phyloP scores from a whole-genome alignment of 2,113 vertebrate genomes.

The pig (Sus scrofa) region DNA sequence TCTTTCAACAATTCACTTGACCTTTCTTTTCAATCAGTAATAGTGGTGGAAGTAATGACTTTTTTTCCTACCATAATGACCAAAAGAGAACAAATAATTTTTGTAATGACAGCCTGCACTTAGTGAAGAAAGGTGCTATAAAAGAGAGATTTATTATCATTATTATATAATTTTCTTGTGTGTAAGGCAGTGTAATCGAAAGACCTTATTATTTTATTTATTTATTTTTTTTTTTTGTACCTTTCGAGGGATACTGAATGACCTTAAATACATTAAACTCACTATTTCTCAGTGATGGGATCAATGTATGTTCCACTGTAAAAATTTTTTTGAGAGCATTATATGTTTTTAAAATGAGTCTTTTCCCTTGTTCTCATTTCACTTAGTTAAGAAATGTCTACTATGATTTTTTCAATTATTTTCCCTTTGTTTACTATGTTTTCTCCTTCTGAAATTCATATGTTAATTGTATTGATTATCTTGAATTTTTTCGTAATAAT shows the following conservation, averaged over 20 bases:
- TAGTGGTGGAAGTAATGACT: conserved; percentile 58
- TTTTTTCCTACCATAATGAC: conserved; percentile 57
- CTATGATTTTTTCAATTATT: neutral
- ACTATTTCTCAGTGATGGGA: neutral
- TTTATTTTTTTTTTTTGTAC: conserved; percentile 17
- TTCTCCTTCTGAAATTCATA: neutral
- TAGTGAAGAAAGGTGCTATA: conserved; percentile 62
- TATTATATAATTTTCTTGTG: conserved; percentile 67
- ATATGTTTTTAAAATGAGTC: neutral
- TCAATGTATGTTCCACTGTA: neutral
- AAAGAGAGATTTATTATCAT: conserved; percentile 65
- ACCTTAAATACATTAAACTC: neutral
- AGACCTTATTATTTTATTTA: neutral
- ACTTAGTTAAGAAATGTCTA: neutral
- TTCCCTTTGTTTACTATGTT: neutral
- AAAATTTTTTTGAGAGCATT: neutral
- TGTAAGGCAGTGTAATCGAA: conserved; percentile 36
- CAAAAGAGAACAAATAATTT: conserved; percentile 74
- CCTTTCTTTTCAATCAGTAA: conserved; percentile 67
- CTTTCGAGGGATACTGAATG: neutral
- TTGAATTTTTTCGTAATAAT: neutral
- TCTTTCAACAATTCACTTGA: conserved; percentile 67
- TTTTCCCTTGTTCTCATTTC: neutral
- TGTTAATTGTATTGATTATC: neutral
- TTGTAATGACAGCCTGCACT: conserved; percentile 45